These are phyloP conservation scores for Lysiphlebus fabarum DNA, from an alignment of 1,140 invertebrate species.

Conservation along the genomic window DNA sequence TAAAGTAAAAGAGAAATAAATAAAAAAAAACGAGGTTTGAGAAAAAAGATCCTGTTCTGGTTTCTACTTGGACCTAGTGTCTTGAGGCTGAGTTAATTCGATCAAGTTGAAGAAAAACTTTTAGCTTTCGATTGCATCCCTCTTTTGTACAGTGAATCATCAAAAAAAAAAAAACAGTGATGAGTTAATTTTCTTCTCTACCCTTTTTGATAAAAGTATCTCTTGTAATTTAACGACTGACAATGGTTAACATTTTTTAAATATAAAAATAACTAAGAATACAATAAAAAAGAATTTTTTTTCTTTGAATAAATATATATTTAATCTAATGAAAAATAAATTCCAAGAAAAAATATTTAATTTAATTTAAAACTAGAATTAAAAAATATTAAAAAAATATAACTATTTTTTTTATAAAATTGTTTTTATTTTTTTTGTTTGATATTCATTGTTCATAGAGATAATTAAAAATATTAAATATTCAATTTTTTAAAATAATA, in stretches of 20 bases:
- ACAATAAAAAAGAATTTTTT: slow-evolving; percentile 7
- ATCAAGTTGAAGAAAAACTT: slow-evolving; percentile 24
- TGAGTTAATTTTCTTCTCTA: slow-evolving; percentile 20
- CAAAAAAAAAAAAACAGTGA: slow-evolving; percentile 9
- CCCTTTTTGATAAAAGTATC: background rate
- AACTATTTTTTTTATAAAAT: no score
- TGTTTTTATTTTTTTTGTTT: no score
- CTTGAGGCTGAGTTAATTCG: slow-evolving; percentile 23
- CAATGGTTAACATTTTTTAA: slow-evolving; percentile 18
- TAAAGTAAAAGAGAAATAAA: background rate
- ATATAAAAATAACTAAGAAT: slow-evolving; percentile 5
- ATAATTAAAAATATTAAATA: no score
- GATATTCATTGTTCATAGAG: no score
- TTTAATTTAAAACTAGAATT: no score
- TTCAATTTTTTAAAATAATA: no score
- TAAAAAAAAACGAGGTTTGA: background rate
- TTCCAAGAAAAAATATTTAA: no score
- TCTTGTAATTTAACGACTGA: slow-evolving; percentile 20
- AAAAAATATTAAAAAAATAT: no score
- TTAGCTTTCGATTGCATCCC: slow-evolving; percentile 19
- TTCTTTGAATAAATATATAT: slow-evolving; percentile 1
- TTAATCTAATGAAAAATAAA: no score
- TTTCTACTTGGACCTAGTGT: slow-evolving; percentile 2
- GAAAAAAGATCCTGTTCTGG: slow-evolving; percentile 5
- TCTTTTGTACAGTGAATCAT: background rate